Evolutionary conservation across 1,140 invertebrate species (phyloP), one percentile per base, ranked within the genome.

Genomic region (Eurosta solidaginis): DNA sequence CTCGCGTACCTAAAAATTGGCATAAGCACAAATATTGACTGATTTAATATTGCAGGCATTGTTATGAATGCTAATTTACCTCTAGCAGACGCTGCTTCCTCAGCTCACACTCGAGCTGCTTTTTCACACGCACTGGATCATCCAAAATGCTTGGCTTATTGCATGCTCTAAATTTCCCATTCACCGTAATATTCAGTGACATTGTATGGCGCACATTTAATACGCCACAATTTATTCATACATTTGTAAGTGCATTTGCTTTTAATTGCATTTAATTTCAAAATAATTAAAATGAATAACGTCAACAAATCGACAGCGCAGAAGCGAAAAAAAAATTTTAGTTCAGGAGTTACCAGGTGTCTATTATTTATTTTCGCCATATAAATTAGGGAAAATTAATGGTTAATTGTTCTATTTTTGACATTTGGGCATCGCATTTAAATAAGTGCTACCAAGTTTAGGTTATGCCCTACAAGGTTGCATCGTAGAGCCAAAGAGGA

Each of bases 81-180:
- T 87, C 83, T 73, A 82, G 75, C n/a, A 87, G 79, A 77, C 85
- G 82, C 40, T 82, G 81, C 79, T 86, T 87, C 79, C 85, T 82
- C 78, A 82, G 81, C 78, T 87, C 81, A 33, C 79, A 80, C 76
- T 87, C 84, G 5, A 84, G 79, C 54, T 86, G 81, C 81, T 87
- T 87, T 78, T 78, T 80, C 4, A 82, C 78, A 9, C 80, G 52
- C 25, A 83, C 82, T 10, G 82, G 80, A 77, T 86, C 84, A 29
- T 78, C 79, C 0, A 87, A 78, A n/a, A 79, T 74, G 74, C 63
- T 73, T 54, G 25, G 77, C 33, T 59, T 73, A 7, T 42, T 80
- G 12, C 77, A 40, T 12, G 29, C 20, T 20, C 80, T 80, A 42
- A 80, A 81, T 17, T 81, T 83, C 20, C 79, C 81, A 78, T 83